phyloP scores from a whole-genome alignment of 2,113 vertebrate species.

The Alouatta palliata region DNA sequence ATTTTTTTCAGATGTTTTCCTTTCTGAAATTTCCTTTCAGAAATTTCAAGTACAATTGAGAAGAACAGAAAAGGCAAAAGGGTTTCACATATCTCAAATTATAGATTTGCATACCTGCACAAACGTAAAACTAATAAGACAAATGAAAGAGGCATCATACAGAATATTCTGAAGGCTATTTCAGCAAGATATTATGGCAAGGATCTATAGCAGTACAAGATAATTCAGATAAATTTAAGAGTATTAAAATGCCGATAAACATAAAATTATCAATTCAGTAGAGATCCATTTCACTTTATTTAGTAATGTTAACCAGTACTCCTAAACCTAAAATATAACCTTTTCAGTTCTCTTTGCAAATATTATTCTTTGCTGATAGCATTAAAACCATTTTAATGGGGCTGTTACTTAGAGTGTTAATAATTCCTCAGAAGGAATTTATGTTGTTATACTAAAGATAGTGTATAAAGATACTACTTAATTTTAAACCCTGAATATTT shows the following conservation, averaged over 20 bases:
- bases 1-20: background rate
- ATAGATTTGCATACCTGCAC: background rate
- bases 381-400: background rate
- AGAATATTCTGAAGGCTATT: background rate
- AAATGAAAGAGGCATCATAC: background rate
- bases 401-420: background rate
- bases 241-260: background rate
- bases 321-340: background rate
- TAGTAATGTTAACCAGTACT: background rate
- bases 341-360: background rate
- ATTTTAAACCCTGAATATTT: background rate
- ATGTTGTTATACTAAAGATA: background rate
- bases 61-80: background rate
- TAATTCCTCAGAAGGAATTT: background rate
- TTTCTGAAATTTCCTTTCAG: too few species aligned
- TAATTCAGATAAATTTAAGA: background rate
- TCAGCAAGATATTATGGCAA: background rate
- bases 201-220: background rate
- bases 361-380: background rate
- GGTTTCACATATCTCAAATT: background rate
- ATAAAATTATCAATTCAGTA: background rate
- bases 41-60: background rate
- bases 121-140: background rate
- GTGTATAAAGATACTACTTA: too few species aligned
- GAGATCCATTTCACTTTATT: background rate